phyloP scores from a whole-genome alignment of 2,113 vertebrate genomes.

The Tylochromis polylepis region DNA sequence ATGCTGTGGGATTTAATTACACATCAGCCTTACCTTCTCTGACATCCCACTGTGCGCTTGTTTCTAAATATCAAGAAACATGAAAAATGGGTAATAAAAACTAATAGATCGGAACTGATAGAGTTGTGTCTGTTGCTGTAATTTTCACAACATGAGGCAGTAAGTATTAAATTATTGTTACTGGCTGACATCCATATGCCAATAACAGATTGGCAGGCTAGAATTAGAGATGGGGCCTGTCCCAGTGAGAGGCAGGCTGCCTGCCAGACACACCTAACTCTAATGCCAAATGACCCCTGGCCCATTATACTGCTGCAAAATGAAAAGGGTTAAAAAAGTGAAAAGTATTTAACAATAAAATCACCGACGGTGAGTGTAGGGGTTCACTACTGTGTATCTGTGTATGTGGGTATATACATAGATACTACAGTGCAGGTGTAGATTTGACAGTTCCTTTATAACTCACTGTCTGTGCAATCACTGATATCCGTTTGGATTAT shows the following conservation, averaged over 20 bases:
- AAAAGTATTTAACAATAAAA: neutral
- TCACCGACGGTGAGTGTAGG: neutral
- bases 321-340: neutral
- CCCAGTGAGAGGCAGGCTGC: constrained; percentile 6
- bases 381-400: neutral
- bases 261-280: constrained; percentile 44
- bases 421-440: neutral
- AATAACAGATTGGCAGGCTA: constrained; percentile 15
- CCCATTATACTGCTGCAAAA: neutral
- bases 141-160: neutral
- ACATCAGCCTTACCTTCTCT: neutral
- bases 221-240: constrained; percentile 10
- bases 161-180: constrained; percentile 39
- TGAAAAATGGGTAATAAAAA: constrained; percentile 26
- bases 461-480: neutral
- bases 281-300: constrained; percentile 25
- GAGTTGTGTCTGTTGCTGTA: constrained; percentile 3
- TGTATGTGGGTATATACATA: neutral
- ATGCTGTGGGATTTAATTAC: constrained; percentile 5
- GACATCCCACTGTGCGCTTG: neutral
- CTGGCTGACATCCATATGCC: constrained; percentile 28
- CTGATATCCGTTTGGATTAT: constrained; percentile 12
- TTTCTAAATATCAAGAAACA: neutral
- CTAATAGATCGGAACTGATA: constrained; percentile 8
- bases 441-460: neutral